Evolutionary conservation across 1,140 invertebrate species (phyloP).

Genomic region (Drosophila kikkawai): DNA sequence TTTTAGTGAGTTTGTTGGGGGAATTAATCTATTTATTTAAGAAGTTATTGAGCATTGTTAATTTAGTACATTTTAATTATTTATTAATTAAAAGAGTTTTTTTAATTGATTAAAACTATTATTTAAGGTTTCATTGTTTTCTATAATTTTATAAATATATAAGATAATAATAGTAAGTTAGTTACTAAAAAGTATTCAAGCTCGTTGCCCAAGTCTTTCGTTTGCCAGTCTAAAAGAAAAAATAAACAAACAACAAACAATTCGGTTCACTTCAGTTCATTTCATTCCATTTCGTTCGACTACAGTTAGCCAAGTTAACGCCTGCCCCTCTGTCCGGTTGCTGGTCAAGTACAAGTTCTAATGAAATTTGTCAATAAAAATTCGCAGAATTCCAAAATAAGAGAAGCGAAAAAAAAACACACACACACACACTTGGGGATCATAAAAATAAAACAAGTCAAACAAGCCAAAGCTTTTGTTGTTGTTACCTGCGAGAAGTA

Average conservation of each 20-base stretch:
- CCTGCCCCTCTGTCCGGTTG: conserved; percentile 5
- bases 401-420: conserved; percentile 27
- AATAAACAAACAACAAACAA: conserved; percentile 11
- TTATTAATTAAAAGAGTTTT: not conserved
- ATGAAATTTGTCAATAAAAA: conserved; percentile 82
- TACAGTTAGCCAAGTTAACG: conserved; percentile 65
- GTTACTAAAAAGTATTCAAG: conserved; percentile 30
- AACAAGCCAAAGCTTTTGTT: conserved; percentile 56
- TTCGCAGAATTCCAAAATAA: conserved; percentile 74
- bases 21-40: not conserved
- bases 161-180: not conserved
- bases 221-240: conserved; percentile 20
- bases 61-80: too few species aligned
- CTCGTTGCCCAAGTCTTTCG: conserved; percentile 77
- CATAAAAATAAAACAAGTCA: conserved; percentile 51
- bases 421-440: conserved; percentile 17
- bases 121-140: too few species aligned
- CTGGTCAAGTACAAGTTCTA: conserved; percentile 69
- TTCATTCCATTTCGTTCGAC: conserved; percentile 57
- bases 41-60: not conserved
- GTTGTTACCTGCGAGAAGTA: conserved; percentile 40
- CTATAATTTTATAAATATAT: not conserved
- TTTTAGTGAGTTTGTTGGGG: not conserved
- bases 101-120: too few species aligned
- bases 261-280: conserved; percentile 73